Conservation (phyloP, 2,888 invertebrate species). For the Eledona agricola region DNA sequence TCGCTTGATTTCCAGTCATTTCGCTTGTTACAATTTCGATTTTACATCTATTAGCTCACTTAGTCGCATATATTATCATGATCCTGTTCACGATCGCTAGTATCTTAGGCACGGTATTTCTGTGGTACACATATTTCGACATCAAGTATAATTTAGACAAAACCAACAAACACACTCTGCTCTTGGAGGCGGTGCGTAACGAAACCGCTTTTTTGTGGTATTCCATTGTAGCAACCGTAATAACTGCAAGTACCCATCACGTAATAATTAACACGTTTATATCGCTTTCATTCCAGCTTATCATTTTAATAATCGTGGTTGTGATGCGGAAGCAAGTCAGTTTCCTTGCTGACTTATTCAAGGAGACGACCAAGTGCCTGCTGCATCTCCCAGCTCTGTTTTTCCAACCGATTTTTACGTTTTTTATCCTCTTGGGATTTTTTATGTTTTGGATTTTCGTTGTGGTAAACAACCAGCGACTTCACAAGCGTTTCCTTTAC, state of each 20-base stretch:
- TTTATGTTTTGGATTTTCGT: conserved; percentile 88
- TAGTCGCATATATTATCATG: conserved; percentile 91
- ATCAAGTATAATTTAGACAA: conserved; percentile 73
- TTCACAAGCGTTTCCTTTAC: conserved; percentile 1
- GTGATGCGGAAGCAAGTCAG: conserved; percentile 83
- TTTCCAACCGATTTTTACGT: conserved; percentile 85
- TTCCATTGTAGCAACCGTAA: conserved; percentile 85
- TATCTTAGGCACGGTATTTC: conserved; percentile 77
- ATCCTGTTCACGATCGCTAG: conserved; percentile 79
- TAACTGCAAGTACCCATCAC: conserved; percentile 83
- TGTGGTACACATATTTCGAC: conserved; percentile 91
- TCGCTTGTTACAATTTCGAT: conserved; percentile 84
- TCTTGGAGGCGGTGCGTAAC: conserved; percentile 85
- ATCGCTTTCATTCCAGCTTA: conserved; percentile 67
- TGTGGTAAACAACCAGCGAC: conserved; percentile 66
- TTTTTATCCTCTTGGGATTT: conserved; percentile 79
- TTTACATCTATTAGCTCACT: conserved; percentile 81
- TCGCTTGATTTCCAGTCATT: conserved; percentile 70
- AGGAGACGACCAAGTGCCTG: conserved; percentile 89
- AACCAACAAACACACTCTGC: conserved; percentile 62
- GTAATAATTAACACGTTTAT: conserved; percentile 18
- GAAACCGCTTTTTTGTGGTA: conserved; percentile 86
- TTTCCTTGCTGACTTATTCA: conserved; percentile 85
- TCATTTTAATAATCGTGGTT: conserved; percentile 77
- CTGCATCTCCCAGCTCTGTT: conserved; percentile 84